phyloP scores from a whole-genome alignment of 2,113 vertebrate genomes.

The Edolisoma coerulescens region DNA sequence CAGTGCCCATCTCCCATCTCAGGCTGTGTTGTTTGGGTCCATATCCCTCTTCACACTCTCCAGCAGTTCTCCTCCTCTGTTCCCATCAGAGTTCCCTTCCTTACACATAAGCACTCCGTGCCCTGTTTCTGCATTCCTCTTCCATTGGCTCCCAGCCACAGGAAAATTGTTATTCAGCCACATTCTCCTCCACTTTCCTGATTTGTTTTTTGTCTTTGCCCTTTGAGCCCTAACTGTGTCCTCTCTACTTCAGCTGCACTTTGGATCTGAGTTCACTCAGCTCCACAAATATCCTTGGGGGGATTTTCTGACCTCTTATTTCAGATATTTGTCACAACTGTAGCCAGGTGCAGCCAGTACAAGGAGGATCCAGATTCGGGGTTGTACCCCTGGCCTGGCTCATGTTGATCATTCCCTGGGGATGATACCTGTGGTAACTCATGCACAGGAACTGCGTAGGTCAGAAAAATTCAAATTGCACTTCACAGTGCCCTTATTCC shows the following conservation, averaged over 20 bases:
- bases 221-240: background rate
- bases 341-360: background rate
- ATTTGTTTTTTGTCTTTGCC: background rate
- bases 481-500: background rate
- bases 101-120: rapidly evolving
- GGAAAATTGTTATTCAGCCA: background rate
- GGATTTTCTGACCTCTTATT: background rate
- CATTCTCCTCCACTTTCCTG: background rate
- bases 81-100: background rate
- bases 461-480: background rate
- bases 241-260: background rate
- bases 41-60: background rate
- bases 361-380: background rate
- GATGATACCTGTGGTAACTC: background rate
- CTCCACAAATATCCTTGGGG: background rate
- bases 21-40: background rate
- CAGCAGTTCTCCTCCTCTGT: background rate
- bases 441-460: background rate
- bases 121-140: background rate
- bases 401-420: background rate
- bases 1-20: background rate
- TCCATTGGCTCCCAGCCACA: background rate
- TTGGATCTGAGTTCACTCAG: background rate
- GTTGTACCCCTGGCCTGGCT: background rate
- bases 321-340: background rate